Percentiles rank a stretch among this genome's conserved stretches.
These are phyloP conservation scores for Anagrus nilaparvatae DNA, from an alignment of 1,140 invertebrate species.

Conservation along the genomic window DNA sequence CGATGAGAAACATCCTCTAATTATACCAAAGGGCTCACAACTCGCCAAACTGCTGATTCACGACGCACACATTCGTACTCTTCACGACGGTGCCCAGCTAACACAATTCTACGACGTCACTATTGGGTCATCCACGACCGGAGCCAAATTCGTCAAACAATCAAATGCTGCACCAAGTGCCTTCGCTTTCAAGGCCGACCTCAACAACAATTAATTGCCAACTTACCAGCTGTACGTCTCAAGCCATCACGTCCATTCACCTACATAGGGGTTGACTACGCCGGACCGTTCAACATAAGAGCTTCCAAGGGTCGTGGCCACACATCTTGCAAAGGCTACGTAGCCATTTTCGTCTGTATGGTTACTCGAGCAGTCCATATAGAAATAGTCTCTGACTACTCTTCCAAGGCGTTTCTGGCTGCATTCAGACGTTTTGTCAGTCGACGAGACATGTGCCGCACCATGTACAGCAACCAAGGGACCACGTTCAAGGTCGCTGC, in stretches of 20 bases:
- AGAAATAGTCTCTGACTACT: background rate
- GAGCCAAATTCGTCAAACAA: slow-evolving; percentile 11
- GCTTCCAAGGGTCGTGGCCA: background rate
- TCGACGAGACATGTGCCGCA: slow-evolving; percentile 8
- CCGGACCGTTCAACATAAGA: background rate
- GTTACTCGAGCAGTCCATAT: background rate
- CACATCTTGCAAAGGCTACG: background rate
- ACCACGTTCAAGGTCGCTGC: slow-evolving; percentile 9
- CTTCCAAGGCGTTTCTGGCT: background rate
- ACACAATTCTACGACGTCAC: too few relatives aligned
- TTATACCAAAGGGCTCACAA: slow-evolving; percentile 19
- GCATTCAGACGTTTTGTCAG: background rate
- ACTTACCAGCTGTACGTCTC: background rate
- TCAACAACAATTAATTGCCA: background rate
- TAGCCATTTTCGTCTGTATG: background rate
- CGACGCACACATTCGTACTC: slow-evolving; percentile 13
- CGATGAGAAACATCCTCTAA: slow-evolving; percentile 20
- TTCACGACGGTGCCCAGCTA: slow-evolving; percentile 19
- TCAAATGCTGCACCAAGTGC: slow-evolving; percentile 27
- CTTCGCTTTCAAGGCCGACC: slow-evolving; percentile 5
- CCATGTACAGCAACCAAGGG: slow-evolving; percentile 14
- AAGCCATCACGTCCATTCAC: background rate
- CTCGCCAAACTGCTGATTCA: slow-evolving; percentile 17
- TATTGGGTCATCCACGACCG: slow-evolving; percentile 24
- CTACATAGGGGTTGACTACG: background rate